Base-by-base conservation (phyloP, 1,140 invertebrate species). In the Drosophila watanabei region DNA sequence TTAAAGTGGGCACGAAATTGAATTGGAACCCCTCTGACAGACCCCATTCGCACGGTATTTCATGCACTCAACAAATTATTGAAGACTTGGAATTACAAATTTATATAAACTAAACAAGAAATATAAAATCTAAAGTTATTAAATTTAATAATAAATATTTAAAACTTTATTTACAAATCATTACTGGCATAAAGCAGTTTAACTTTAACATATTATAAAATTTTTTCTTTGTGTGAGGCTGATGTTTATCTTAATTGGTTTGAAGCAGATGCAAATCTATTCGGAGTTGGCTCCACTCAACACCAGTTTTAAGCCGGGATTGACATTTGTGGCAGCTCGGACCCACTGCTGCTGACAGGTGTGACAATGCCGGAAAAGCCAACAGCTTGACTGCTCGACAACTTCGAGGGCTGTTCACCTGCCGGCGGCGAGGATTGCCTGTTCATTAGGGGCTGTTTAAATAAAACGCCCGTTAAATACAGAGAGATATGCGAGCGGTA, bases 1-100 rank as follows among this genome's bases (percentile, higher is more conserved):
- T 90, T 90, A 82, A 90, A 85, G 58, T 80, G 71, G 68, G 70
- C 86, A 90, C 86, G 86, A 82, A 77, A 77, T 77, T 75, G 32
- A 72, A 72, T 69, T 69, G 45, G 56, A 79, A 43, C 45, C 33
- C 14, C 59, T 48, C 69, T 48, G 62, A 76, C 33, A 64, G 58
- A 37, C 14, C 10, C 41, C 35, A 39, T 58, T 66, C 14, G 7
- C 20, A 32, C 54, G 39, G 30, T 62, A 24, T 71, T 35, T 33
- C 6, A 43, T 39, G 63, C 48, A 56, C 64, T 69, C 13, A 7
- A 13, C 13, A 11, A 43, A 71, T 20, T 24, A 10, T 20, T 45
- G 8, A 32, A 45, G 16, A 24, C 20, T 30, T 11, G 16, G 5
- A 0, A 0, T 35, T 20, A 18, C 13, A 30, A n/a, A 5, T 18